Percentiles rank a stretch among this genome's conserved stretches.
phyloP scores from a whole-genome alignment of 2,888 invertebrate species.

The Drosophila quasianomalipes region DNA sequence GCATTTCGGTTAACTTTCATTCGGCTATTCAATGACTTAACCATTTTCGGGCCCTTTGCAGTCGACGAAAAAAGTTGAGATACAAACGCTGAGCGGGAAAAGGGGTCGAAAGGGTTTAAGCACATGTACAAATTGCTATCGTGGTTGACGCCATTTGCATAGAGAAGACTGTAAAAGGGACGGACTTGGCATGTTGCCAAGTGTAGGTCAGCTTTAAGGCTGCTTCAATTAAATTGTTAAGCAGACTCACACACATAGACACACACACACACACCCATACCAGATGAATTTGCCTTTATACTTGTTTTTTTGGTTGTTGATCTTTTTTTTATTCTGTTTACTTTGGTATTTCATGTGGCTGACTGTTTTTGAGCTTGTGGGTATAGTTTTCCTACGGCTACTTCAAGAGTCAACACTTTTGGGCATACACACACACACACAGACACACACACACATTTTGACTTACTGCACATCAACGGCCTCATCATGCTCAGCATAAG shows the following conservation, averaged over 20 bases:
- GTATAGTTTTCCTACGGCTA: slow-evolving; percentile 17
- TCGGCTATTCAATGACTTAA: slow-evolving; percentile 73
- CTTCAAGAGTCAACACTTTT: slow-evolving; percentile 60
- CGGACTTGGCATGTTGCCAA: slow-evolving; percentile 43
- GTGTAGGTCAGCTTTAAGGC: slow-evolving; percentile 66
- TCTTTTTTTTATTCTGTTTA: slow-evolving; percentile 29
- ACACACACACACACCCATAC: slow-evolving; percentile 4
- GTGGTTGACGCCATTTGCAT: slow-evolving; percentile 64
- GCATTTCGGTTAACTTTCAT: slow-evolving; percentile 67
- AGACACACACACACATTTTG: slow-evolving; percentile 48
- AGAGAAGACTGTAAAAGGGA: slow-evolving; percentile 35
- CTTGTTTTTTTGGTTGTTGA: slow-evolving; percentile 27
- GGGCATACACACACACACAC: slow-evolving; percentile 19
- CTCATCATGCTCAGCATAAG: slow-evolving; percentile 64
- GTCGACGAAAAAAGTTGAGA: slow-evolving; percentile 18
- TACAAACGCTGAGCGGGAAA: not conserved
- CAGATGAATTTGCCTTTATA: slow-evolving; percentile 58
- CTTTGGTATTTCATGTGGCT: slow-evolving; percentile 34
- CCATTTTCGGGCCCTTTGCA: slow-evolving; percentile 63
- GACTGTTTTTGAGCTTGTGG: slow-evolving; percentile 26
- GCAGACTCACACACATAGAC: slow-evolving; percentile 30
- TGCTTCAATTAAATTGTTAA: slow-evolving; percentile 71
- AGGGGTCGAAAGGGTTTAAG: slow-evolving; percentile 51
- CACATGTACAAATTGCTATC: slow-evolving; percentile 71
- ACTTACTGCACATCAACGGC: slow-evolving; percentile 69